Conservation (phyloP, 2,797 vertebrate genomes). For the Apogon talboti region DNA sequence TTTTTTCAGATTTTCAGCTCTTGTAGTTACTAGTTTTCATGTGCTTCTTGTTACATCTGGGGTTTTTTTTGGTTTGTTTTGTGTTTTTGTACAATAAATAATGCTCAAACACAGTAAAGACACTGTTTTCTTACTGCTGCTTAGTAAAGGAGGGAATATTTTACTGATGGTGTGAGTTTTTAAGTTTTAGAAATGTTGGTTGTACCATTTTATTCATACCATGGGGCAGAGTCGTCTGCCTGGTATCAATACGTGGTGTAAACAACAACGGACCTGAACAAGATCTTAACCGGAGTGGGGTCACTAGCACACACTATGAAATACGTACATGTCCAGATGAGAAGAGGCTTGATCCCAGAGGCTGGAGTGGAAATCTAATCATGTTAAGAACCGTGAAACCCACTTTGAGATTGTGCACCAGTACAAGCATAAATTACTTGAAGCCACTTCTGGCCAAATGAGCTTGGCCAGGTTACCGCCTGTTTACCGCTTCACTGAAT, state of each 20-base stretch:
- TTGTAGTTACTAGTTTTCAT: no score
- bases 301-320: not conserved
- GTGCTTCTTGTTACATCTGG: not conserved
- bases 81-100: constrained; percentile 2
- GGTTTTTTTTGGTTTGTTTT: not conserved
- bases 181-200: constrained; percentile 5
- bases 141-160: constrained; percentile 1
- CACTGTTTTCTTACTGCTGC: not conserved
- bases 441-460: constrained; percentile 19
- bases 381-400: constrained; percentile 18
- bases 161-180: constrained; percentile 19
- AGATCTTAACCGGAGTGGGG: not conserved
- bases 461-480: constrained; percentile 21
- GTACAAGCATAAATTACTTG: not conserved
- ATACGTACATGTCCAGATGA: not conserved
- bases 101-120: not conserved
- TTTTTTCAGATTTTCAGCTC: no score
- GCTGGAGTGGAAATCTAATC: constrained; percentile 5
- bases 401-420: constrained; percentile 7
- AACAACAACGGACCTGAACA: constrained; percentile 14
- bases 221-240: constrained; percentile 9
- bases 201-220: constrained; percentile 27
- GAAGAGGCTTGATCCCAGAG: not conserved
- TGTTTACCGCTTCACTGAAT: constrained; percentile 48
- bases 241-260: constrained; percentile 7